These are phyloP conservation scores for Schizothorax lantsangensis DNA, from an alignment of 2,797 vertebrate species.

Conservation along the genomic window DNA sequence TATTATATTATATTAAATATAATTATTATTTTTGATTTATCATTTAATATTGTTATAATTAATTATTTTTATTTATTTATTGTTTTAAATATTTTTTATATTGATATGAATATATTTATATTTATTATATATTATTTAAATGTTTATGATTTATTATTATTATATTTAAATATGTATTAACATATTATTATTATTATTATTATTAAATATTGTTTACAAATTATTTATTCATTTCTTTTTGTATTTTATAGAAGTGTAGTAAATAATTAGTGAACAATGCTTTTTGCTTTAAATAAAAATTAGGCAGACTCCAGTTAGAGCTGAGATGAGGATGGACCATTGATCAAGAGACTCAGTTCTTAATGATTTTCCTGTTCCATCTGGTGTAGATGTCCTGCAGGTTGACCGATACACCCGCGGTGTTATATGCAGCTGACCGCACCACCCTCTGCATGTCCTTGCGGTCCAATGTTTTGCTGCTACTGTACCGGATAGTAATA, in stretches of 20 bases:
- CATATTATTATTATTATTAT: too few species aligned
- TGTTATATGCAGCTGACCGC: constrained; percentile 32
- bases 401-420: constrained; percentile 25
- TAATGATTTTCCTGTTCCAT: constrained; percentile 31
- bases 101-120: too few species aligned
- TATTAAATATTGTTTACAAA: not conserved
- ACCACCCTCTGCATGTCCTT: constrained; percentile 21
- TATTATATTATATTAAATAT: too few species aligned
- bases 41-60: too few species aligned
- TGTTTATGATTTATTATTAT: too few species aligned
- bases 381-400: constrained; percentile 42
- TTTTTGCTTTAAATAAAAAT: not conserved
- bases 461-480: not conserved
- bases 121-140: too few species aligned
- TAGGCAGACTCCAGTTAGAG: not conserved
- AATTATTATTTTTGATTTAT: too few species aligned
- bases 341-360: not conserved
- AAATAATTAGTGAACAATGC: not conserved
- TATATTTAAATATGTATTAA: too few species aligned
- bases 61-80: too few species aligned
- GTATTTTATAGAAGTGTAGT: not conserved
- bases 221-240: not conserved
- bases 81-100: too few species aligned
- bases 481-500: constrained; percentile 35
- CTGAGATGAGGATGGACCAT: not conserved